Base-by-base conservation (phyloP, 2,113 vertebrate species). In the Bos indicus region DNA sequence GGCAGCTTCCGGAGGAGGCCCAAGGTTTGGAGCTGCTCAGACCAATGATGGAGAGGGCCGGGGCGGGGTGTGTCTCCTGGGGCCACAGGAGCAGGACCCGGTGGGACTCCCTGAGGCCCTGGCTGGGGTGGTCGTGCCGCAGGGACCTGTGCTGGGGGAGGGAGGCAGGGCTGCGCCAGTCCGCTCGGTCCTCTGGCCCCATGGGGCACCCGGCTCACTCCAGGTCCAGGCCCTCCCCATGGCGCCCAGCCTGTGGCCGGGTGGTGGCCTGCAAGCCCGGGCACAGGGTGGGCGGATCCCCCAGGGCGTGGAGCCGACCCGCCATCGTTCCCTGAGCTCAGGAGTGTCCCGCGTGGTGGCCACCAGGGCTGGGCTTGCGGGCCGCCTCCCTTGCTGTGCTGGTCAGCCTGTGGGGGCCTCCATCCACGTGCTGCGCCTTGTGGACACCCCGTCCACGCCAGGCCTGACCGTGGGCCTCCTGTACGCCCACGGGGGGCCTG, bases 91-190 rank as follows among this genome's bases (percentile, higher is more conserved):
- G 17, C 83, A 87, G 71, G 43, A 33, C 60, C 28, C 2, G 0
- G 46, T 4, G 19, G 40, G 16, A 56, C 12, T 59, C 48, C 56
- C 46, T 1, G 8, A 64, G 21, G 21, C 25, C 56, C 57, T 57
- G 1, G 3, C 40, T 54, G 33, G 54, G 57, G 43, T 5, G 43
- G 36, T 0, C 0, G 54, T 8, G 3, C 40, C 52, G 15, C 82
- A 16, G 28, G 51, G 62, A 30, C 25, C 7, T 4, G 9, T 6
- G 19, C 30, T 86, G 36, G 67, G 33, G 59, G 57, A n/a, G 52
- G 36, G n/a, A 86, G 57, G 56, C 17, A 26, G 52, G 59, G 8
- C 78, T 59, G 30, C 26, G 14, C 71, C 91, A 12, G 59, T 87
- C 51, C 48, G 25, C 30, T 40, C 26, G 23, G 21, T 67, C 84